Evolutionary conservation across 2,113 vertebrate species (phyloP).

Genomic region (Hystrix brachyura): DNA sequence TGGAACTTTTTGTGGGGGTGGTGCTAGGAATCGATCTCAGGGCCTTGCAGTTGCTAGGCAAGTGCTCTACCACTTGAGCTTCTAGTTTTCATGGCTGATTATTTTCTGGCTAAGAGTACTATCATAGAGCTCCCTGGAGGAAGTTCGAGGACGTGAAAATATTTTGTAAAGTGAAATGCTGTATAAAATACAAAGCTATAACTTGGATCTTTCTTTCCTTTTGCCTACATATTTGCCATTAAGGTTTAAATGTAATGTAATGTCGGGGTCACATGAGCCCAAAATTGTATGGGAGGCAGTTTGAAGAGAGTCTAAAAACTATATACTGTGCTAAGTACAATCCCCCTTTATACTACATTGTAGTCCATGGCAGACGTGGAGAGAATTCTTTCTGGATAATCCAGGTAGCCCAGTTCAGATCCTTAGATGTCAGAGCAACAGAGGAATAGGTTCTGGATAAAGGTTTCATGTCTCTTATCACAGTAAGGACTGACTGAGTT

Average conservation of each 20-base stretch:
- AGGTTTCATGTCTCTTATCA: not conserved
- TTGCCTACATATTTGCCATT: constrained; percentile 14
- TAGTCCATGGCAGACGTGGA: not conserved
- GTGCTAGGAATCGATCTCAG: no score
- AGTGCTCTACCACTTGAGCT: no score
- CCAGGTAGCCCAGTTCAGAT: not conserved
- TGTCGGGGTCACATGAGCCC: not conserved
- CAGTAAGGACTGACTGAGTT: not conserved
- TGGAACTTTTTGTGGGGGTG: not conserved
- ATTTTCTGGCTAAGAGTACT: not conserved
- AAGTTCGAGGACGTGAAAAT: not conserved
- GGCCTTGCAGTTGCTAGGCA: no score
- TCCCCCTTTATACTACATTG: not conserved
- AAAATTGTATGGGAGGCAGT: constrained; percentile 32
- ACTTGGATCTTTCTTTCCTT: not conserved
- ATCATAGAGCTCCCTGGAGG: not conserved
- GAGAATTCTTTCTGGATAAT: not conserved
- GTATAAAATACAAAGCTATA: not conserved
- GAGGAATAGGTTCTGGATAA: not conserved
- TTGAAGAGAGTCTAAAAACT: not conserved
- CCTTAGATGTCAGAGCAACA: not conserved
- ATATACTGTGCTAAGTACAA: not conserved
- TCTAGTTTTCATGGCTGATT: not conserved
- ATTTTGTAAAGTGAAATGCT: constrained; percentile 21
- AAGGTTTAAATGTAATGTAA: not conserved